phyloP scores from a whole-genome alignment of 64 coral and sea anemone genomes.

The Catalaphyllia jardinei region DNA sequence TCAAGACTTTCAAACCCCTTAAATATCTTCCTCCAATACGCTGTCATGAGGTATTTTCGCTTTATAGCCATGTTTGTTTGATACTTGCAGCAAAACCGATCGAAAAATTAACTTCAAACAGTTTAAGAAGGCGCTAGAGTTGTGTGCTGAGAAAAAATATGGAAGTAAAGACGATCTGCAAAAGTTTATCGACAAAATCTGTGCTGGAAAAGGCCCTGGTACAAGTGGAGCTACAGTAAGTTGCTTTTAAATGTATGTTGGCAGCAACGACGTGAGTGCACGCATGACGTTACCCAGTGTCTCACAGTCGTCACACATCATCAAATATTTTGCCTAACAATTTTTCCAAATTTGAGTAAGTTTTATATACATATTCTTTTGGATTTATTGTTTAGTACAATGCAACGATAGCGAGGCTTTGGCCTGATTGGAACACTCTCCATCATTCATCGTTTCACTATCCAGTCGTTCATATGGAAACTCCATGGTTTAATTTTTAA shows the following conservation, averaged over 20 bases:
- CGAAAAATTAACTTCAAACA: conserved; percentile 76
- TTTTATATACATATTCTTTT: too few species aligned
- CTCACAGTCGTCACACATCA: too few species aligned
- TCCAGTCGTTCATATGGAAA: too few species aligned
- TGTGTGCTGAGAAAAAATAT: conserved; percentile 88
- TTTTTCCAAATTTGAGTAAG: too few species aligned
- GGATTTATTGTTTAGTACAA: too few species aligned
- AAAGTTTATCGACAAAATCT: conserved; percentile 70
- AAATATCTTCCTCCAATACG: neutral
- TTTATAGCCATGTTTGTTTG: neutral
- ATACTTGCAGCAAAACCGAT: conserved; percentile 80
- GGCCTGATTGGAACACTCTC: neutral
- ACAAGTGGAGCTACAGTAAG: conserved; percentile 79
- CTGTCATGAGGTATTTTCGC: neutral
- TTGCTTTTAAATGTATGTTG: neutral
- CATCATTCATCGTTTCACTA: neutral
- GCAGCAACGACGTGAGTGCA: too few species aligned
- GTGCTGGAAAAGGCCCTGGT: conserved; percentile 76
- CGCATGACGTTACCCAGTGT: too few species aligned
- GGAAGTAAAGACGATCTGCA: conserved; percentile 26
- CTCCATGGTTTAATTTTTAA: too few species aligned
- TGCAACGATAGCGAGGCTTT: too few species aligned
- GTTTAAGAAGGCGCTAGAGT: conserved; percentile 71
- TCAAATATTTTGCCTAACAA: too few species aligned
- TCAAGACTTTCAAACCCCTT: neutral